A percentile compares a stretch with the other conserved stretches of the same genome.
phyloP scores from a whole-genome alignment of 2,888 invertebrate genomes.

The Caenorhabditis sp. region DNA sequence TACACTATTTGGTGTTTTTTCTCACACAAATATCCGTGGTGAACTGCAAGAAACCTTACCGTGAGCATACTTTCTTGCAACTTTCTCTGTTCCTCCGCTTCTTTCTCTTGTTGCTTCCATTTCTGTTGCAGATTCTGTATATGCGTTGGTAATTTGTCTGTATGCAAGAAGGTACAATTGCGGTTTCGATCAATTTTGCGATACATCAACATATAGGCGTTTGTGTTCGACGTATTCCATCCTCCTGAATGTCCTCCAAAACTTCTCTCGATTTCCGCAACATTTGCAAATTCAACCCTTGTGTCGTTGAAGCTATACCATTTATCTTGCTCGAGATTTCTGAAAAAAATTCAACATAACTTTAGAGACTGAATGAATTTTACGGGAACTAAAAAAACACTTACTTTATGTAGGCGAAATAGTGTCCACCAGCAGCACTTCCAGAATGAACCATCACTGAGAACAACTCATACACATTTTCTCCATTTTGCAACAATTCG shows the following conservation, averaged over 20 bases:
- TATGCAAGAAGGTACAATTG: conserved; percentile 76
- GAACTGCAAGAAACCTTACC: no score
- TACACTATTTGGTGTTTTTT: no score
- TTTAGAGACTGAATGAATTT: no score
- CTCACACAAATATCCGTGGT: no score
- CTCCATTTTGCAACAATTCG: conserved; percentile 74
- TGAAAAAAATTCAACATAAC: no score
- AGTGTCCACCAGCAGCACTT: conserved; percentile 88
- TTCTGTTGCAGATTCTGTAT: conserved; percentile 77
- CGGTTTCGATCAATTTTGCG: conserved; percentile 75
- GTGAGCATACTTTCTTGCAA: conserved; percentile 33
- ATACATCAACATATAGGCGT: conserved; percentile 91
- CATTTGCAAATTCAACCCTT: conserved; percentile 77
- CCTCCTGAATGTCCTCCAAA: conserved; percentile 80
- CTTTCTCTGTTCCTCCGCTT: conserved; percentile 56
- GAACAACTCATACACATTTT: conserved; percentile 85
- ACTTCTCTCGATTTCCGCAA: conserved; percentile 75
- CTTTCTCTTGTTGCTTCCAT: conserved; percentile 79
- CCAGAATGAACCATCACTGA: conserved; percentile 92
- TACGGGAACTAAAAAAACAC: conserved; percentile 70
- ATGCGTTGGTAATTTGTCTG: conserved; percentile 81
- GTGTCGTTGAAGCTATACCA: conserved; percentile 92
- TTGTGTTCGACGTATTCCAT: conserved; percentile 81
- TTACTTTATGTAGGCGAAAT: conserved; percentile 86
- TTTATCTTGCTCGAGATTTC: conserved; percentile 76